These are phyloP conservation scores for Drosophila subpulchrella DNA, from an alignment of 1,140 invertebrate species.

Conservation along the genomic window DNA sequence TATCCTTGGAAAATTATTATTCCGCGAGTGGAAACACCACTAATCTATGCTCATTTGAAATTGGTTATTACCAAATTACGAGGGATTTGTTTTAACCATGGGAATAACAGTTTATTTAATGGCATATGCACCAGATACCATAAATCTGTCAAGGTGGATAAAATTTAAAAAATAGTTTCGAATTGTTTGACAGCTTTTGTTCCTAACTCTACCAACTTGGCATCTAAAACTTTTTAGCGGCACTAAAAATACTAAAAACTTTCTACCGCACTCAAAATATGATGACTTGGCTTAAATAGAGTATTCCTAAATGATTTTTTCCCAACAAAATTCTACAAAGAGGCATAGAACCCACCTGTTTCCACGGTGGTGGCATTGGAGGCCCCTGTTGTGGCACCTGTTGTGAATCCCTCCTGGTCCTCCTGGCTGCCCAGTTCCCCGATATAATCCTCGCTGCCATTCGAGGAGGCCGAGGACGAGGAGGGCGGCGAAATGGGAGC, in stretches of 20 bases:
- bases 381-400: constrained; percentile 43
- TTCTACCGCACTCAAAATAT: background rate
- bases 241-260: background rate
- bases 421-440: constrained; percentile 66
- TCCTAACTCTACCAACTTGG: background rate
- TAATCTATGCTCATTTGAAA: constrained; percentile 9
- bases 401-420: constrained; percentile 36
- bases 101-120: background rate
- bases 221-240: background rate
- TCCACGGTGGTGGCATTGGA: constrained; percentile 51
- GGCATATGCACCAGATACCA: background rate
- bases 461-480: constrained; percentile 25
- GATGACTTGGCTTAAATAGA: background rate
- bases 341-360: constrained; percentile 45
- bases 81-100: background rate
- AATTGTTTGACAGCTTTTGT: background rate
- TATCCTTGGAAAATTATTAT: constrained; percentile 13
- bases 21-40: constrained; percentile 3
- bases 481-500: constrained; percentile 55
- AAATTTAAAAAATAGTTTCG: background rate
- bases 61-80: background rate
- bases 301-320: background rate
- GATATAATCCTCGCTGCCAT: constrained; percentile 64
- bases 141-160: too few relatives aligned
- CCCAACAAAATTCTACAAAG: background rate